Evolutionary conservation across 2,888 invertebrate genomes (phyloP), one percentile per base, ranked within the genome.

Genomic region (Aelia acuminata): DNA sequence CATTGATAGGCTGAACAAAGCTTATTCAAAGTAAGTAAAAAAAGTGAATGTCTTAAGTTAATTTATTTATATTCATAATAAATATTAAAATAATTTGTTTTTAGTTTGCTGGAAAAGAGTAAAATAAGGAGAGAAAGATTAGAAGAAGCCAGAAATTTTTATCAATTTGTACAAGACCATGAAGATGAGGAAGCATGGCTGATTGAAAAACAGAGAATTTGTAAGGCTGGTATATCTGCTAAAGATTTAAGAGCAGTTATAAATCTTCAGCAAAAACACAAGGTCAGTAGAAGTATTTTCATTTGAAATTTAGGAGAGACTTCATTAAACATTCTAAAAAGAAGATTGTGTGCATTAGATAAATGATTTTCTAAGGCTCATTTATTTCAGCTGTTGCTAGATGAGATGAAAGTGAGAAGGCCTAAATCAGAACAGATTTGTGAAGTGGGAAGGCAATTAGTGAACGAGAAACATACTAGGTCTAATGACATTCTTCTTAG

Each of bases 181-280:
- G 99, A 99, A 91, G 99, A 99, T 91, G 99, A 99, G 92, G 98
- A 99, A 93, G 96, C 97, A 0, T 99, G 99, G 99, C 94, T 99
- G 88, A 95, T 97, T 1, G 99, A 99, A 92, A 98, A 98, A 92
- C 97, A 98, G 92, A 94, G 97, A 10, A 96, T 98, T 89, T 98
- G 98, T 92, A 96, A 96, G 91, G 96, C 98, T 0, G 97, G 97
- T n/a, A 96, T 98, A 47, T 95, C 97, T 0, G 98, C 98, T 1
- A 98, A 98, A 92, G 99, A 99, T 92, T 93, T 99, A 84, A 94
- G 97, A 88, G 98, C 97, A 0, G 98, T 98, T 11, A 94, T 97
- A 50, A 97, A 97, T 53, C 93, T 98, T 88, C 95, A 97, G 89
- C 98, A 98, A 92, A 98, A 98, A 91, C 99, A 98, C 92, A 98